A percentile compares a stretch with the other conserved stretches of the same genome.
These are phyloP conservation scores for Paramormyrops kingsleyae DNA, from an alignment of 2,113 vertebrate genomes.

Conservation along the genomic window DNA sequence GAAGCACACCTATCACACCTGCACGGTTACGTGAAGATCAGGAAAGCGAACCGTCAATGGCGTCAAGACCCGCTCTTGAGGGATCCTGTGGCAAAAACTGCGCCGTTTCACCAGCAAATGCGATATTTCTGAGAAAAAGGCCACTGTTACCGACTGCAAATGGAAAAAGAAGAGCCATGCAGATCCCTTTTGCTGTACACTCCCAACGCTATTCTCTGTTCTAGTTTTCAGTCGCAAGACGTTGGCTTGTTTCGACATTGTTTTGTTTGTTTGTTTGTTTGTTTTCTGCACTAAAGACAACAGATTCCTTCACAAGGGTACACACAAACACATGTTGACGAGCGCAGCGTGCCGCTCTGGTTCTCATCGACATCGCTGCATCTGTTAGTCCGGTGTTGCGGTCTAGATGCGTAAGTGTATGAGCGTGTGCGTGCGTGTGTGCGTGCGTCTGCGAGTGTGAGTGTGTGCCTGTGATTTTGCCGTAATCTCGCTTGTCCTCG, in stretches of 20 bases:
- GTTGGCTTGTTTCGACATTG: slow-evolving; percentile 32
- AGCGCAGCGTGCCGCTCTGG: not conserved
- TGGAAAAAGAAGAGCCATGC: slow-evolving; percentile 81
- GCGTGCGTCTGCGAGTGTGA: slow-evolving; percentile 34
- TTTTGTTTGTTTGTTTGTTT: slow-evolving; percentile 41
- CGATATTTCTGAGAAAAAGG: slow-evolving; percentile 67
- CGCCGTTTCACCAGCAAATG: slow-evolving; percentile 61
- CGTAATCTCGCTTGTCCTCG: not conserved
- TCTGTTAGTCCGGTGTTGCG: slow-evolving; percentile 69
- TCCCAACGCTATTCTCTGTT: slow-evolving; percentile 70
- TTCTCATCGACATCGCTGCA: slow-evolving; percentile 26
- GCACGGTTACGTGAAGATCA: not conserved
- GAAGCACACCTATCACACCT: not conserved
- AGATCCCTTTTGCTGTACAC: slow-evolving; percentile 82
- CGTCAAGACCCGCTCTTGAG: slow-evolving; percentile 51
- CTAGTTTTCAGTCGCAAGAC: slow-evolving; percentile 57
- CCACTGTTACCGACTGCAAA: slow-evolving; percentile 78
- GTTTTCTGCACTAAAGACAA: slow-evolving; percentile 71
- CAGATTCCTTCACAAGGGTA: slow-evolving; percentile 70
- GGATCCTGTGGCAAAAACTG: not conserved
- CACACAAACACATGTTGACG: slow-evolving; percentile 37
- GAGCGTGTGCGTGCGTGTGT: slow-evolving; percentile 23
- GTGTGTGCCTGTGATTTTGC: slow-evolving; percentile 30
- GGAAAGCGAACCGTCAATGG: slow-evolving; percentile 9
- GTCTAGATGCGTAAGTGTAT: slow-evolving; percentile 50